A percentile compares a stretch with the other conserved stretches of the same genome.
phyloP scores from a whole-genome alignment of 64 coral and sea anemone species.

The Platygyra sinensis region DNA sequence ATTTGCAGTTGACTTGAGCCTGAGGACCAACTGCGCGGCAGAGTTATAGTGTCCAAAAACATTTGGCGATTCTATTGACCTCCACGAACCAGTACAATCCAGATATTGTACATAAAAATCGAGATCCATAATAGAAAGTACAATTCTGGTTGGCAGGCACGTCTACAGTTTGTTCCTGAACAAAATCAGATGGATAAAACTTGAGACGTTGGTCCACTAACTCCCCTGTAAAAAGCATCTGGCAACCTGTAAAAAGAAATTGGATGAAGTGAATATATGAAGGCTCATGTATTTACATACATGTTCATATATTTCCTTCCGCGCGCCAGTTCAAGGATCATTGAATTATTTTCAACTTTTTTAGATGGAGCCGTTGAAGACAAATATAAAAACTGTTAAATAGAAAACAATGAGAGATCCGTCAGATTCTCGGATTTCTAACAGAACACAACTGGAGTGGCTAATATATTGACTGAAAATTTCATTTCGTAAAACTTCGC shows the following conservation, averaged over 20 bases:
- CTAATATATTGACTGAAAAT: not conserved
- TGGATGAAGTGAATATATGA: too few species aligned
- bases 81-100: conserved; percentile 4
- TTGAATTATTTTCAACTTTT: too few species aligned
- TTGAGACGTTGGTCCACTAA: not conserved
- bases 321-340: too few species aligned
- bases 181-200: not conserved
- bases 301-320: too few species aligned
- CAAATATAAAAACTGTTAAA: too few species aligned
- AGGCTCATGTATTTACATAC: too few species aligned
- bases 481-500: too few species aligned
- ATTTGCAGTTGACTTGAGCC: not conserved
- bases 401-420: not conserved
- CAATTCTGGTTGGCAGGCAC: not conserved
- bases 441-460: not conserved
- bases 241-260: not conserved
- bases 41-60: not conserved
- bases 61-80: not conserved
- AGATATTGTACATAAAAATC: conserved; percentile 8
- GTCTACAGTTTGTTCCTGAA: too few species aligned
- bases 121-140: not conserved
- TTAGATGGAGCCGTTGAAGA: too few species aligned
- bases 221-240: conserved; percentile 1
- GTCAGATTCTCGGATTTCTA: not conserved
- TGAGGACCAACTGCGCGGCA: too few species aligned